phyloP scores from a whole-genome alignment of 1,140 invertebrate species.

The Saccostrea cuccullata region DNA sequence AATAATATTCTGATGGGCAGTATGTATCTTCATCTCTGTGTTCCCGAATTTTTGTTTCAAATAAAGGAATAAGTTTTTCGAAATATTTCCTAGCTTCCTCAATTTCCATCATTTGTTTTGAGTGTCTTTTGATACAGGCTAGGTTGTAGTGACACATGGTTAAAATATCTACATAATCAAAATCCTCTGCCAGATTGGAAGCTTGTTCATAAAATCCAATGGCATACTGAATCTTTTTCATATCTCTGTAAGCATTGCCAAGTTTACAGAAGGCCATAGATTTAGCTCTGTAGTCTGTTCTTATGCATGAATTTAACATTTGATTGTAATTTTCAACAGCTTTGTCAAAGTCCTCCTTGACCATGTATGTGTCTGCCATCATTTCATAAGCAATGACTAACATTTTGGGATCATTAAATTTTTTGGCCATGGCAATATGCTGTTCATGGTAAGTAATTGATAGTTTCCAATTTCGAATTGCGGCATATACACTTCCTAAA shows the following conservation, averaged over 20 bases:
- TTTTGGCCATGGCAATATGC: conserved; percentile 69
- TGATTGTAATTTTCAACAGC: conserved; percentile 63
- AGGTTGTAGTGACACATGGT: conserved; percentile 72
- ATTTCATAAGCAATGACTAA: conserved; percentile 70
- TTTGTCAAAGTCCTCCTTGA: conserved; percentile 68
- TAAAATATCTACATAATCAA: conserved; percentile 66
- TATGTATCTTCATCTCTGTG: conserved; percentile 71
- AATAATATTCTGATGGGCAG: conserved; percentile 68
- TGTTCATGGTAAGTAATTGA: conserved; percentile 73
- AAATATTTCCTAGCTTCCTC: conserved; percentile 72
- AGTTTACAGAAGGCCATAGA: conserved; percentile 71
- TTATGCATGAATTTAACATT: conserved; percentile 61
- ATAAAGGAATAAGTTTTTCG: conserved; percentile 70
- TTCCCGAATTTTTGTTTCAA: conserved; percentile 69
- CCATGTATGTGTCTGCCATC: conserved; percentile 72
- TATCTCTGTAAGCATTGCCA: conserved; percentile 66
- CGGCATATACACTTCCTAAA: conserved; percentile 72
- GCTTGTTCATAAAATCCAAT: conserved; percentile 72
- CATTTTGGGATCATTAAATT: conserved; percentile 64
- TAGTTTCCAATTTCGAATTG: conserved; percentile 69
- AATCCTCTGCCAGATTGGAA: conserved; percentile 65
- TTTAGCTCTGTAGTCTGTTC: conserved; percentile 63
- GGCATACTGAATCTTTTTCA: conserved; percentile 68
- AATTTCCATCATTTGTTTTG: conserved; percentile 70
- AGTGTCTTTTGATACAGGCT: conserved; percentile 71